Base-by-base conservation (phyloP, 2,797 vertebrate species). In the Chelmon rostratus region DNA sequence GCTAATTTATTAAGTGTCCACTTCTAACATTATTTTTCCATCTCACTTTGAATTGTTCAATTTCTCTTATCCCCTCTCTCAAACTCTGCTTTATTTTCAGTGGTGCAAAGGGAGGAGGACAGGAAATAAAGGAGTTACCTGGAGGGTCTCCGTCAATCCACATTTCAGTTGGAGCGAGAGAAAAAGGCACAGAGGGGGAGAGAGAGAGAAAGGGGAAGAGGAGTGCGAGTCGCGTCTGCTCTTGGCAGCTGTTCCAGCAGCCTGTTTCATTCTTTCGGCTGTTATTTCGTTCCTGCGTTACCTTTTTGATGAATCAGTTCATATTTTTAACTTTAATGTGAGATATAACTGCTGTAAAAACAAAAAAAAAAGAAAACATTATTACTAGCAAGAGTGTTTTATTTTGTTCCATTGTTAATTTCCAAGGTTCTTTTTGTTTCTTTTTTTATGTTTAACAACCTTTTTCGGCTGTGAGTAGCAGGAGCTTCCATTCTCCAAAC, bases 221-320 rank as follows among this genome's bases (percentile, higher is more conserved):
- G 90, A 91, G 89, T 74, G 79, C 83, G 78, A 81, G 89, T 93
- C 78, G 83, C 82, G 73, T 93, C 92, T 95, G 92, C 93, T 94
- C 90, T 86, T 88, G 93, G 93, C 94, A 94, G 93, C 94, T 94
- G 93, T 92, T 93, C 90, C 92, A 94, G 92, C 93, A 91, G 94
- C 91, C 90, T 49, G 73, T 86, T 91, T 90, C 82, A 64, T 89
- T 82, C 70, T 87, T 86, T 88, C 68, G 79, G 85, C 89, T 84
- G 90, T 93, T 79, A 53, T 83, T 93, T 86, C 10, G 69, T 92
- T 89, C 72, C 80, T 79, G 89, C 63, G 81, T 86, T 87, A 78
- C 63, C 68, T 86, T 88, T 88, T 92, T 68, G 92, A 93, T 76
- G 76, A 90, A 89, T 88, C 76, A 52, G 76, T 88, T 92, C 74